Percentiles rank a stretch among this genome's conserved stretches.
phyloP scores from a whole-genome alignment of 2,888 invertebrate genomes.

The Dynastes grantii region DNA sequence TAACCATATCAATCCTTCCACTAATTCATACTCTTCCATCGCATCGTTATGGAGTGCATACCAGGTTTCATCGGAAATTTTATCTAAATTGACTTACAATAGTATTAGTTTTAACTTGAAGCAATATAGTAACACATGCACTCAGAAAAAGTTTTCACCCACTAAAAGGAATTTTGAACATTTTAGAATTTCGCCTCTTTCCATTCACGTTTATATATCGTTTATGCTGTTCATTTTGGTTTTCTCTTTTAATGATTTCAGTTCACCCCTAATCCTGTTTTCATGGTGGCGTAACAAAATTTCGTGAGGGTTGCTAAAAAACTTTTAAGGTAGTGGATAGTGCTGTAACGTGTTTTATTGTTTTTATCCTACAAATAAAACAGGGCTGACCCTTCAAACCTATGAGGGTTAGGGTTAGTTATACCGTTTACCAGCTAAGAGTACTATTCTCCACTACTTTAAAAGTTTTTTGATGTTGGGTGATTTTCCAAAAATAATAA shows the following conservation, averaged over 20 bases:
- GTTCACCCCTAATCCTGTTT: conserved; percentile 74
- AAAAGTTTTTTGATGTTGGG: conserved; percentile 55
- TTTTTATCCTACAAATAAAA: conserved; percentile 29
- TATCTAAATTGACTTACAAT: conserved; percentile 19
- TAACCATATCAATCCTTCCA: background rate
- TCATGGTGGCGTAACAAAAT: conserved; percentile 80
- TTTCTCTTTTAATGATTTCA: conserved; percentile 67
- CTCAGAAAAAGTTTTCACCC: background rate
- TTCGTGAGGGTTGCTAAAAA: conserved; percentile 72
- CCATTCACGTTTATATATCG: conserved; percentile 52
- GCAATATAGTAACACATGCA: background rate
- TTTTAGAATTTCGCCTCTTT: conserved; percentile 31
- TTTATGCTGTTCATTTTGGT: conserved; percentile 54
- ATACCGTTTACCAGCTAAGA: conserved; percentile 44
- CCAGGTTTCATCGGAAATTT: conserved; percentile 5
- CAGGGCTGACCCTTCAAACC: conserved; percentile 63
- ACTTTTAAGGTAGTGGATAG: conserved; percentile 65
- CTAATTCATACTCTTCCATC: conserved; percentile 25
- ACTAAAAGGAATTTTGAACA: conserved; percentile 30
- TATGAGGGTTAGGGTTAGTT: conserved; percentile 67
- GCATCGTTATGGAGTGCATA: conserved; percentile 30
- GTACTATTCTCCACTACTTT: conserved; percentile 60
- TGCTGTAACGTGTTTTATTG: conserved; percentile 58
- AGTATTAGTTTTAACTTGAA: conserved; percentile 10
- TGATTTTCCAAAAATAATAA: conserved; percentile 52